Base-by-base conservation (phyloP, 2,797 vertebrate species). In the Carcharodon carcharias region DNA sequence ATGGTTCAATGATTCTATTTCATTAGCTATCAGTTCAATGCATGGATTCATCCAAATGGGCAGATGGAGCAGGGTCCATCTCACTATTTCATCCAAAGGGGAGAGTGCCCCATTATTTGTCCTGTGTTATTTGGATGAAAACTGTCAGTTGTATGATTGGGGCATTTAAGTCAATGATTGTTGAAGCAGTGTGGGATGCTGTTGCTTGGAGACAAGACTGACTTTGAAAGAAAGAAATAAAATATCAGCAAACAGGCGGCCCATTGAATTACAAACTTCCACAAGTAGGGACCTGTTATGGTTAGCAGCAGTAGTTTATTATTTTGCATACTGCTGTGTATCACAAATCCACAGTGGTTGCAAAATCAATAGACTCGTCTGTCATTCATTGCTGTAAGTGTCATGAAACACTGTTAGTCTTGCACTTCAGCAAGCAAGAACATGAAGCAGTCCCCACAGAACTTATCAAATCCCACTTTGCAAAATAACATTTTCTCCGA, bases 321-420 rank as follows among this genome's bases (percentile, higher is more conserved):
- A 93, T 63, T 67, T 93, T 65, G 50, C 94, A 56, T 95, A 56
- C 16, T 35, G 50, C 69, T 56, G 35, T 63, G 58, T 92, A 58
- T 4, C 28, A 35, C 28, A 11, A 45, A 95, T 71, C 31, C 54
- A 54, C 45, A 95, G 69, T 77, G 69, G 67, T 54, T 95, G 54
- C 50, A 77, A 95, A 95, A 95, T 95, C 65, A 77, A 77, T 95
- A 95, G 65, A 31, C 69, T n/a, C 77, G 67, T 67, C n/a, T 93
- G 61, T 67, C 61, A 93, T 45, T 45, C 63, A 93, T 93, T 67
- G 61, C 63, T 12, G n/a, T 67, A 67, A 67, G 91, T 67, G 91
- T 93, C 40, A 45, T 67, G n/a, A 93, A 93, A 40, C 61, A 45
- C 91, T 45, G 63, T 95, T 71, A 77, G 69, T n/a, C 69, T 56